Evolutionary conservation across 2,888 invertebrate genomes (phyloP), one percentile per base, ranked within the genome.

Genomic region (Pollenia griseotomentosa): DNA sequence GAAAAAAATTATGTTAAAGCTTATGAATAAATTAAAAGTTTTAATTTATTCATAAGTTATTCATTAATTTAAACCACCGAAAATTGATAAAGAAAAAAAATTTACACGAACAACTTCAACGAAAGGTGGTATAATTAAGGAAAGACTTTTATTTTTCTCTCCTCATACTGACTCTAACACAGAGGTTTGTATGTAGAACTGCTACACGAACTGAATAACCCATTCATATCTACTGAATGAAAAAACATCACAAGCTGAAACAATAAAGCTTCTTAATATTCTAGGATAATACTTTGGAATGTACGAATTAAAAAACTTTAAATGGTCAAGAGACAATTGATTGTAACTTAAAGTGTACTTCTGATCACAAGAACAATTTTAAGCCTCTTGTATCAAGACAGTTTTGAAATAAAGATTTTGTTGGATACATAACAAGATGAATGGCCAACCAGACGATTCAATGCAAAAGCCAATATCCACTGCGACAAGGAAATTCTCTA

Each of bases 1-100:
- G 65, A 44, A 55, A 48, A 65, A 80, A 84, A 79, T 46, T 48
- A 75, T 71, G 70, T 71, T 80, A 75, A 85, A 85, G 63, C 79
- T 80, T 74, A 80, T 85, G 85, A 85, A 85, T 85, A 85, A 84
- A 80, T 85, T 81, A 85, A n/a, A n/a, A n/a, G n/a, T n/a, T n/a
- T n/a, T n/a, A n/a, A n/a, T n/a, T n/a, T n/a, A n/a, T n/a, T n/a
- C n/a, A n/a, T n/a, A n/a, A n/a, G n/a, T n/a, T n/a, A n/a, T n/a
- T n/a, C n/a, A n/a, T n/a, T n/a, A n/a, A n/a, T n/a, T n/a, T n/a
- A 75, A 81, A 81, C 55, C 57, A 55, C 75, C 75, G 19, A 79
- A 70, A 61, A 74, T 33, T 70, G 55, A 79, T 70, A 23, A 23
- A 23, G 70, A n/a, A 61, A 53, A 40, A 79, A 70, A 68, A 78